Conservation (phyloP, 2,888 invertebrate species). For the Hypomecis atomaria region DNA sequence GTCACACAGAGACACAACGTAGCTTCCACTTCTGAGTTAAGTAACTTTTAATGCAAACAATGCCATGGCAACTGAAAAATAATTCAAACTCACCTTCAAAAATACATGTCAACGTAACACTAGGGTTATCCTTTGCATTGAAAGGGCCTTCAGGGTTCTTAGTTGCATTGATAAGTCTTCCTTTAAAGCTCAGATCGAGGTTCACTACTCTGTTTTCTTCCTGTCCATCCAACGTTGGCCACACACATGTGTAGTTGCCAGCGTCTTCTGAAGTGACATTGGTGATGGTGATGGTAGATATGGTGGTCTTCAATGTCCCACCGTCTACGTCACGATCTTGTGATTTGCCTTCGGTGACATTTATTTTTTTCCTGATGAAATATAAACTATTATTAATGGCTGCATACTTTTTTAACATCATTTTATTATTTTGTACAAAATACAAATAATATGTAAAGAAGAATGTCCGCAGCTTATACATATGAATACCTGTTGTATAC, state of each 20-base stretch:
- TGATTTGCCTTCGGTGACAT: constrained; percentile 43
- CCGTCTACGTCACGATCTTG: constrained; percentile 58
- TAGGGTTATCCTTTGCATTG: constrained; percentile 53
- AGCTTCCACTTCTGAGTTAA: too few species aligned
- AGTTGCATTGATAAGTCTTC: constrained; percentile 54
- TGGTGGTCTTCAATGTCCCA: constrained; percentile 50
- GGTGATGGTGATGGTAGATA: constrained; percentile 57
- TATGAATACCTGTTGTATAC: too few species aligned
- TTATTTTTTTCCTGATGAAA: constrained; percentile 56
- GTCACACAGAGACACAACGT: too few species aligned
- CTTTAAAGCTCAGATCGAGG: constrained; percentile 63
- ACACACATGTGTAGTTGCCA: constrained; percentile 70
- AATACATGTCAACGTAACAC: constrained; percentile 61
- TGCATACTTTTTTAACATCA: too few species aligned
- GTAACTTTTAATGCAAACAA: too few species aligned
- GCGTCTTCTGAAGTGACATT: constrained; percentile 60
- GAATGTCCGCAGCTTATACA: too few species aligned
- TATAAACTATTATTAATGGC: background rate
- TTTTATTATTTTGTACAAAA: too few species aligned
- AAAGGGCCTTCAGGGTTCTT: constrained; percentile 48
- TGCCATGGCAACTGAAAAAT: constrained; percentile 12
- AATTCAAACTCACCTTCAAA: constrained; percentile 67
- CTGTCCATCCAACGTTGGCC: constrained; percentile 47
- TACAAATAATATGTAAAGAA: too few species aligned
- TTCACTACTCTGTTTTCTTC: constrained; percentile 37